Evolutionary conservation across 2,888 invertebrate genomes (phyloP).

Genomic region (Geotrupes spiniger): DNA sequence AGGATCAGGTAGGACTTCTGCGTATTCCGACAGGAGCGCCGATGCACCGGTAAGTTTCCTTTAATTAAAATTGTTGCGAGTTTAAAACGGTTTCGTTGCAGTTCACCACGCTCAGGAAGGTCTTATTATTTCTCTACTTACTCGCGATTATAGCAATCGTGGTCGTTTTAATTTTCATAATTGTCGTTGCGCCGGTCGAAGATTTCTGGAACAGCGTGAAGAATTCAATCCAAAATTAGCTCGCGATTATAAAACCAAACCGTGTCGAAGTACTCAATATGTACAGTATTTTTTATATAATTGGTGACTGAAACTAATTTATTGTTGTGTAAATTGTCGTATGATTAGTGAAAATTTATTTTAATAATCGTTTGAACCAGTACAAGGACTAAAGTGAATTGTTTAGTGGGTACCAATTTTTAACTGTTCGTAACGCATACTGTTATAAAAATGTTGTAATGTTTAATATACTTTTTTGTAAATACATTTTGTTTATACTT

Average conservation of each 20-base stretch:
- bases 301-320: constrained; percentile 5
- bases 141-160: constrained; percentile 68
- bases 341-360: no score
- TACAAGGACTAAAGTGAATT: no score
- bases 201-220: constrained; percentile 54
- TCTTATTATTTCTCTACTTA: constrained; percentile 74
- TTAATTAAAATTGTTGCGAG: background rate
- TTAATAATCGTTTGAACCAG: no score
- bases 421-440: no score
- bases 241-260: no score
- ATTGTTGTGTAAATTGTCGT: no score
- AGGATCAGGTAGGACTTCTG: constrained; percentile 58
- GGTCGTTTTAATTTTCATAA: constrained; percentile 70
- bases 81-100: constrained; percentile 51
- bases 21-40: constrained; percentile 66
- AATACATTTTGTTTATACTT: no score
- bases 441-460: no score
- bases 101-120: constrained; percentile 75
- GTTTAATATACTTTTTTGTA: no score
- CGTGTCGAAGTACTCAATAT: background rate
- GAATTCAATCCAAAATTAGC: constrained; percentile 10
- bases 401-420: no score
- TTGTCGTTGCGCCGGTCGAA: constrained; percentile 72
- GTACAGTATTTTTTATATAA: constrained; percentile 1
- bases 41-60: constrained; percentile 72